Percentiles rank a stretch among this genome's conserved stretches.
Conservation (phyloP, 2,888 invertebrate genomes). For the Chymomyza amoena region DNA sequence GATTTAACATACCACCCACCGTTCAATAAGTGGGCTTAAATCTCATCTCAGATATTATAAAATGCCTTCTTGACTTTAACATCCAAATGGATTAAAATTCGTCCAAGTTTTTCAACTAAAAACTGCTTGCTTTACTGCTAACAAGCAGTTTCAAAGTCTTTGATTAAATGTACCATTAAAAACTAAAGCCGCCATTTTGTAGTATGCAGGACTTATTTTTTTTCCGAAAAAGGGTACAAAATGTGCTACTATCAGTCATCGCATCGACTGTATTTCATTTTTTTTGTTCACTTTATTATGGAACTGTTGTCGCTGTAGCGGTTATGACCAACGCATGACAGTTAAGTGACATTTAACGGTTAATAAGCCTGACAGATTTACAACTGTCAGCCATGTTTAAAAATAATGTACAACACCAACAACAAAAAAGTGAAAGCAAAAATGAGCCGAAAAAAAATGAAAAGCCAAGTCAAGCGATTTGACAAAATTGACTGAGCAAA, state of each 20-base stretch:
- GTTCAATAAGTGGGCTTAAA: no score
- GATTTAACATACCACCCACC: no score
- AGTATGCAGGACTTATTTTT: no score
- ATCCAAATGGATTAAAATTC: no score
- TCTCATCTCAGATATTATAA: no score
- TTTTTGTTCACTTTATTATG: conserved; percentile 10
- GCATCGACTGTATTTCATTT: not conserved
- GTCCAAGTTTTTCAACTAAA: no score
- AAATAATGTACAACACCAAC: conserved; percentile 65
- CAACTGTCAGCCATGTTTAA: conserved; percentile 68
- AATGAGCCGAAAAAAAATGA: conserved; percentile 3
- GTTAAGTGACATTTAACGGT: conserved; percentile 74
- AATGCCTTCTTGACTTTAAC: no score
- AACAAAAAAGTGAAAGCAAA: conserved; percentile 7
- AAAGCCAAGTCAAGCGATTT: conserved; percentile 62
- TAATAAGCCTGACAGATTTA: conserved; percentile 73
- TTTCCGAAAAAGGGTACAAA: no score
- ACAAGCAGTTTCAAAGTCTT: no score
- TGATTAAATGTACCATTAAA: no score
- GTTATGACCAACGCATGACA: conserved; percentile 58
- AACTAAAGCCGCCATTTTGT: no score
- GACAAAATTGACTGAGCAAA: conserved; percentile 70
- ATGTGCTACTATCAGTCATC: not conserved
- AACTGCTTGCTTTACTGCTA: no score
- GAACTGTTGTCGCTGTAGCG: conserved; percentile 17